Conservation (phyloP, 1,140 invertebrate species). For the Panagrolaimus sp. region DNA sequence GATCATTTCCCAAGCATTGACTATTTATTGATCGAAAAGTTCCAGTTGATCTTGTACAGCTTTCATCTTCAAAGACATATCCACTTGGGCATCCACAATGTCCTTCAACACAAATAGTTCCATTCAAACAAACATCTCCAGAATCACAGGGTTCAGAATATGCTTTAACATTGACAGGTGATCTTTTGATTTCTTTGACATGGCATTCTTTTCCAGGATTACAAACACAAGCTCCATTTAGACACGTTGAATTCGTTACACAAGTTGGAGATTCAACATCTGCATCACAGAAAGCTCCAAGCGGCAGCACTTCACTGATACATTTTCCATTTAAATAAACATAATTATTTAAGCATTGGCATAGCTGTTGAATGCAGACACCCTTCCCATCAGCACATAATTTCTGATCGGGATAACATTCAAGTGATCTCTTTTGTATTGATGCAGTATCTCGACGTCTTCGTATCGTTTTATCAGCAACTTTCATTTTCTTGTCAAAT, state of each 20-base stretch:
- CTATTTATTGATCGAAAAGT: slow-evolving; percentile 28
- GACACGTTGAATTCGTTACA: slow-evolving; percentile 23
- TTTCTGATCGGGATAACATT: slow-evolving; percentile 5
- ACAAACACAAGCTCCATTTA: slow-evolving; percentile 26
- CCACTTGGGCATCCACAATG: slow-evolving; percentile 25
- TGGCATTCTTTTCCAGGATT: slow-evolving; percentile 18
- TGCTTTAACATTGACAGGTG: slow-evolving; percentile 7
- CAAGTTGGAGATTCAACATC: slow-evolving; percentile 20
- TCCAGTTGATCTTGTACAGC: slow-evolving; percentile 3
- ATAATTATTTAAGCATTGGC: slow-evolving; percentile 7
- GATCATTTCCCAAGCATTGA: slow-evolving; percentile 25
- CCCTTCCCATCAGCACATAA: slow-evolving; percentile 9
- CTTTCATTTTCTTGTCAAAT: not conserved
- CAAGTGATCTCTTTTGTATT: not conserved
- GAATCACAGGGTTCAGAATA: slow-evolving; percentile 27
- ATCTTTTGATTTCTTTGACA: not conserved
- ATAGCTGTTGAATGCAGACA: slow-evolving; percentile 13
- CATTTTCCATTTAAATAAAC: not conserved
- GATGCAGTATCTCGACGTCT: not conserved
- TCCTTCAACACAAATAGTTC: slow-evolving; percentile 29
- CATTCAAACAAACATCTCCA: slow-evolving; percentile 36
- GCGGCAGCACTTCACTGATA: not conserved
- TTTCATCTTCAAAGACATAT: slow-evolving; percentile 22
- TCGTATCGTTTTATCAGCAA: not conserved
- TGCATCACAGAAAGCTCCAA: not conserved